Percentiles rank a stretch among this genome's conserved stretches.
phyloP scores from a whole-genome alignment of 2,113 vertebrate genomes.

The Ochotona curzoniae region DNA sequence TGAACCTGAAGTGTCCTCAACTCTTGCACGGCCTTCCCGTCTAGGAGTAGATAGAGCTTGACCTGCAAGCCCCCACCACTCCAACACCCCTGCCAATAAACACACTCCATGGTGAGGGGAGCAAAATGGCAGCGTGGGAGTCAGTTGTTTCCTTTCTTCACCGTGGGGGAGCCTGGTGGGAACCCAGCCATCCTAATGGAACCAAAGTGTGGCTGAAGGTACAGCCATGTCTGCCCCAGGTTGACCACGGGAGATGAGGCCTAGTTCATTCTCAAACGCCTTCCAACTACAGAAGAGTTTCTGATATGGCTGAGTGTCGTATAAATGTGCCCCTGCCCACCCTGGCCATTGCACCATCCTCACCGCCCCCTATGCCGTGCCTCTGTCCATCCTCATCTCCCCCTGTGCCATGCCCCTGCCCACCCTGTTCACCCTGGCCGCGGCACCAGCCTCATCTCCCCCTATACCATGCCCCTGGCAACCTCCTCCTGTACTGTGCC shows the following conservation, averaged over 20 bases:
- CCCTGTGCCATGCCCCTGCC: no score
- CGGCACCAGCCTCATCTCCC: neutral
- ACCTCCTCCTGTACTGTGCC: neutral
- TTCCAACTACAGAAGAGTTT: accelerated
- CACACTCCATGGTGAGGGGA: neutral
- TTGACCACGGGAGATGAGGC: neutral
- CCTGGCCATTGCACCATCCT: neutral
- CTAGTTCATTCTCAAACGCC: neutral
- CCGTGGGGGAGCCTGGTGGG: neutral
- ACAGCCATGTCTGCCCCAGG: neutral
- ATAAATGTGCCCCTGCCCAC: no score
- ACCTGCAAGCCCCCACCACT: neutral
- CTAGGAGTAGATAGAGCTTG: neutral
- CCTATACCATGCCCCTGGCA: neutral
- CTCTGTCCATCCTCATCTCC: constrained; percentile 33
- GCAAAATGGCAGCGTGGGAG: neutral
- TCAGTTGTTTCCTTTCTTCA: neutral
- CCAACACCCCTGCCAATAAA: neutral
- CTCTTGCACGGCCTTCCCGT: neutral
- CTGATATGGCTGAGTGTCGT: accelerated
- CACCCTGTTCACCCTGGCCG: neutral
- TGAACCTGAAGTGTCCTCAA: neutral
- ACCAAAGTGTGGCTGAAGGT: neutral
- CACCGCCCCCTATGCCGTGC: neutral
- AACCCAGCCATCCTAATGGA: neutral